These are phyloP conservation scores for Leptogaster cylindrica DNA, from an alignment of 2,888 invertebrate species.

Conservation along the genomic window DNA sequence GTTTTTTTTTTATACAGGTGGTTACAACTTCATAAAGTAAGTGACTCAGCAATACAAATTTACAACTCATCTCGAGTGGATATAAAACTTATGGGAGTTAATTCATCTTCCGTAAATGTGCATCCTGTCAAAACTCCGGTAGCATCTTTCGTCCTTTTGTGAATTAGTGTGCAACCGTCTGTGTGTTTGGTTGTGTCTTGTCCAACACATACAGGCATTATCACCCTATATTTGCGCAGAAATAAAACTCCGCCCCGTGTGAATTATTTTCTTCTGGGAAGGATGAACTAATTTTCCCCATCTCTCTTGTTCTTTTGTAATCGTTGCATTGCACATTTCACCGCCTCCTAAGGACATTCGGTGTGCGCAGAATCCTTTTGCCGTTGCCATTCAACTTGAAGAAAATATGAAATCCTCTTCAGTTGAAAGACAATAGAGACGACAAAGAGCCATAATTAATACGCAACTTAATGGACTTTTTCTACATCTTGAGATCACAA, in stretches of 20 bases:
- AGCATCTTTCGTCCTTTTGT: background rate
- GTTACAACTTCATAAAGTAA: background rate
- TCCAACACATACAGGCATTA: conserved; percentile 12
- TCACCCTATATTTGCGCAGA: conserved; percentile 50
- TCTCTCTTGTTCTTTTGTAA: conserved; percentile 13
- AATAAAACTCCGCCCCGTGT: conserved; percentile 51
- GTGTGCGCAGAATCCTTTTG: conserved; percentile 57
- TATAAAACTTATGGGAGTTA: background rate
- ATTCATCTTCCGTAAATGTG: background rate
- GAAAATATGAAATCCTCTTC: conserved; percentile 29
- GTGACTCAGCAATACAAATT: conserved; percentile 11
- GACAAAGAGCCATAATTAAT: conserved; percentile 29
- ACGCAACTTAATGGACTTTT: conserved; percentile 26
- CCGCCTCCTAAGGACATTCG: conserved; percentile 54
- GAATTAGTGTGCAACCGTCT: background rate
- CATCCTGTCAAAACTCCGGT: background rate
- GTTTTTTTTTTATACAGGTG: too few relatives aligned
- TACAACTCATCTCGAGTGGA: conserved; percentile 18
- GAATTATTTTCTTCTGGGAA: conserved; percentile 33
- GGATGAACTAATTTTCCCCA: conserved; percentile 31
- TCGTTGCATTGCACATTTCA: conserved; percentile 28
- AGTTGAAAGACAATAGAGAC: conserved; percentile 3
- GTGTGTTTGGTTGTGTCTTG: background rate
- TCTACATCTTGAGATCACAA: conserved; percentile 5
- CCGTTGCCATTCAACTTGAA: background rate